These are phyloP conservation scores for Ceratina calcarata DNA, from an alignment of 1,140 invertebrate genomes.

Conservation along the genomic window DNA sequence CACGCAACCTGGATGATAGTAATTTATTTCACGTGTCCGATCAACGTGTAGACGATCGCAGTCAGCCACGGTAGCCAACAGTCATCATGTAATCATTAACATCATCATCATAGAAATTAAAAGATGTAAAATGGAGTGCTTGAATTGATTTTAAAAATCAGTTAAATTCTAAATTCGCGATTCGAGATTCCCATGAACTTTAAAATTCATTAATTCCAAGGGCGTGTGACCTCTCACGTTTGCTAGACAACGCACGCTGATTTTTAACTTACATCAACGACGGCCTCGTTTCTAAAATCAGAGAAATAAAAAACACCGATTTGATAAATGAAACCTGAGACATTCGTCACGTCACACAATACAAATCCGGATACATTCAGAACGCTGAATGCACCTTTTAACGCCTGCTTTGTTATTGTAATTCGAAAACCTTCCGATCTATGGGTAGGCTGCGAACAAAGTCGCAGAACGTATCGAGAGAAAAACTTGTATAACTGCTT, in stretches of 20 bases:
- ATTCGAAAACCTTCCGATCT: neutral
- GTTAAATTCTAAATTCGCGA: neutral
- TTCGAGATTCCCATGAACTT: neutral
- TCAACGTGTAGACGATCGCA: neutral
- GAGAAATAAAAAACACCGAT: neutral
- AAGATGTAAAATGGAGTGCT: neutral
- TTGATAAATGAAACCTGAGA: neutral
- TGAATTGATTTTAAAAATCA: neutral
- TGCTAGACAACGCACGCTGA: neutral
- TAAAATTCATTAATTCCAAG: conserved; percentile 14
- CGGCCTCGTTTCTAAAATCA: neutral
- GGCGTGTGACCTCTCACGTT: neutral
- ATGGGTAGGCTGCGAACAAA: neutral
- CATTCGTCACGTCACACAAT: neutral
- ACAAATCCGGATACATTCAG: neutral
- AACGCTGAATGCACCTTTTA: conserved; percentile 9
- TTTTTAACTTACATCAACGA: neutral
- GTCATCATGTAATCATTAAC: neutral
- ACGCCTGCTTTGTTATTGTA: conserved; percentile 27
- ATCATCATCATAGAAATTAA: neutral
- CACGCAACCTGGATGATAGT: neutral
- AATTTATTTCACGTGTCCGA: conserved; percentile 22
- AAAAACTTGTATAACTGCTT: neutral
- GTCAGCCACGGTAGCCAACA: neutral
- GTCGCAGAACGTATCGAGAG: neutral